Evolutionary conservation across 2,113 vertebrate genomes (phyloP), one percentile per base, ranked within the genome.

Genomic region (Heterocephalus glaber): DNA sequence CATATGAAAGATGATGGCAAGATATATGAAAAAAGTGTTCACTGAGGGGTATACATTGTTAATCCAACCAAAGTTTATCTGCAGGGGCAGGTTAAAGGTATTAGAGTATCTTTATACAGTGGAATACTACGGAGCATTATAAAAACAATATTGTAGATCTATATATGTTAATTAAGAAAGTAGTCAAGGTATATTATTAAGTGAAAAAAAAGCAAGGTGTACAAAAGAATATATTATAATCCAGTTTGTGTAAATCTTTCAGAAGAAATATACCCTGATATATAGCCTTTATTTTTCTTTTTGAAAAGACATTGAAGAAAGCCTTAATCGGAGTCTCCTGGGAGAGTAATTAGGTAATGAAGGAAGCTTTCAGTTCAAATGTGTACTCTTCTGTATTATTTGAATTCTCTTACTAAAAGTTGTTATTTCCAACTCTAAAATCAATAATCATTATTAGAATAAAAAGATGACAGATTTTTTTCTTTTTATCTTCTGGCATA

Each of bases 331-430:
- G 11, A n/a, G 12, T 58, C n/a, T 92, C 10, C 76, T 47, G 16
- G 89, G 49, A 93, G 13, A 92, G n/a, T 68, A 56, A 68, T 3
- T 74, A 44, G 26, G 22, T n/a, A 2, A 88, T 13, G 47, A 81
- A 85, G 56, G n/a, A 76, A 96, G 72, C 2, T 92, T 94, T 88
- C 47, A 61, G 68, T 52, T 90, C 38, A 81, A 82, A 58, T 76
- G 26, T 80, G 41, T 41, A 90, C 20, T 61, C 83, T 72, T 70
- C 38, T 65, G n/a, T 70, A 9, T 58, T 63, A 9, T 76, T 93
- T 91, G 66, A 76, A 86, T 83, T 70, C 77, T 92, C 35, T 85
- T 89, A 74, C 47, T 63, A 65, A 92, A 95, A 65, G 28, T 13
- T 70, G 30, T 58, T 81, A 26, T 47, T 92, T 92, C 87, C n/a